Conservation (phyloP, 2,113 vertebrate genomes). For the Megaceryle maxima region DNA sequence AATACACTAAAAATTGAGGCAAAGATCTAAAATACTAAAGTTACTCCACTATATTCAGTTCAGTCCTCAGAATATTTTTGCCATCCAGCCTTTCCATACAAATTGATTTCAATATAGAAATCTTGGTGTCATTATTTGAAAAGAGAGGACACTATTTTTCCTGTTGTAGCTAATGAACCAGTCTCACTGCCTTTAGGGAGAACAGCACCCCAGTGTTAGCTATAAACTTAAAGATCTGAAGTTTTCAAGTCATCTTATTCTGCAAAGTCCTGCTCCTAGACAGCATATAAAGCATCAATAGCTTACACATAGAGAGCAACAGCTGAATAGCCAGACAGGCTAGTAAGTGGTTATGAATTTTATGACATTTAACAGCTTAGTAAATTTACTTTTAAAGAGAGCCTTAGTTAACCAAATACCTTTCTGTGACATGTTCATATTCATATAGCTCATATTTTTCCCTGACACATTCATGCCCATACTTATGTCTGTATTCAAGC, state of each 20-base stretch:
- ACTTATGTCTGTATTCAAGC: background rate
- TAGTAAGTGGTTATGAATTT: background rate
- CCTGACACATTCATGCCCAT: background rate
- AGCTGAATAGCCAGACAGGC: background rate
- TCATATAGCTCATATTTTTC: background rate
- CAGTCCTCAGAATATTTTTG: background rate
- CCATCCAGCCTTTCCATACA: background rate
- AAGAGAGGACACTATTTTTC: background rate
- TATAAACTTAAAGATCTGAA: background rate
- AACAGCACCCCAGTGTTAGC: background rate
- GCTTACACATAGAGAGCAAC: background rate
- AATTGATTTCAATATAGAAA: background rate
- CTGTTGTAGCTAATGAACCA: background rate
- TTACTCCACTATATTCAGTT: background rate
- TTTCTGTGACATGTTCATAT: background rate
- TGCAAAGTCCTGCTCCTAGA: background rate
- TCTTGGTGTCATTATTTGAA: background rate
- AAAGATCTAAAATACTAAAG: background rate
- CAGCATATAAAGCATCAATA: background rate
- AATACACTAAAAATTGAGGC: constrained; percentile 12
- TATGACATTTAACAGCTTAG: background rate
- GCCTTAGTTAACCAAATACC: background rate
- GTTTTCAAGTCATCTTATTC: background rate
- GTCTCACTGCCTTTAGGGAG: background rate
- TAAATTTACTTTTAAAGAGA: background rate